Evolutionary conservation across 2,797 vertebrate species (phyloP).

Genomic region (Sylvia borin): DNA sequence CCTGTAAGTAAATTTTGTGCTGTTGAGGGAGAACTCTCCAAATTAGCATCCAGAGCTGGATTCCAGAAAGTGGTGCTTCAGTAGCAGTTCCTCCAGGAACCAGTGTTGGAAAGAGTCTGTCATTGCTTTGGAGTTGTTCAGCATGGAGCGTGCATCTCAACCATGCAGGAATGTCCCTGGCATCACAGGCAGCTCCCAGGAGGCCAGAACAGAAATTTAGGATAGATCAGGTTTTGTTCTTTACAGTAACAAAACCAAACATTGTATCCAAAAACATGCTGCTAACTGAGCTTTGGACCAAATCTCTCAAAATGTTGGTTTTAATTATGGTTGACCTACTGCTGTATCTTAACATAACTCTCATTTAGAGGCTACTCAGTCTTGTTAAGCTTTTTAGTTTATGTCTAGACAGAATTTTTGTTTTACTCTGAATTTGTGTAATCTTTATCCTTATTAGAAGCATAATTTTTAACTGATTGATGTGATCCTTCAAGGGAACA

Average conservation of each 20-base stretch:
- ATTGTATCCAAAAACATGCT: background rate
- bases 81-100: background rate
- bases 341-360: background rate
- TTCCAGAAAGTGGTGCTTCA: background rate
- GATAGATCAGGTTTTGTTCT: slow-evolving; percentile 1
- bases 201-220: background rate
- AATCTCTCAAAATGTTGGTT: background rate
- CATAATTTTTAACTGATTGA: background rate
- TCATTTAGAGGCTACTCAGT: background rate
- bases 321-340: background rate
- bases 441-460: background rate
- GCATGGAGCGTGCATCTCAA: background rate
- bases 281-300: background rate
- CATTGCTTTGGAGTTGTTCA: background rate
- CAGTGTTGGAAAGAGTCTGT: background rate
- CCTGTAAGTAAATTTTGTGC: background rate
- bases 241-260: background rate
- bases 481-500: background rate
- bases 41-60: background rate
- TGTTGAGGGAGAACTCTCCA: background rate
- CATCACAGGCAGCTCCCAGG: background rate
- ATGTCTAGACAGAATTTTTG: background rate
- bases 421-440: background rate
- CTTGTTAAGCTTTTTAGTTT: background rate
- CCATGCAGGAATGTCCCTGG: background rate